Conservation (phyloP, 30 jellyfish, hydroid and myxozoan species). For the Aurelia aurita region DNA sequence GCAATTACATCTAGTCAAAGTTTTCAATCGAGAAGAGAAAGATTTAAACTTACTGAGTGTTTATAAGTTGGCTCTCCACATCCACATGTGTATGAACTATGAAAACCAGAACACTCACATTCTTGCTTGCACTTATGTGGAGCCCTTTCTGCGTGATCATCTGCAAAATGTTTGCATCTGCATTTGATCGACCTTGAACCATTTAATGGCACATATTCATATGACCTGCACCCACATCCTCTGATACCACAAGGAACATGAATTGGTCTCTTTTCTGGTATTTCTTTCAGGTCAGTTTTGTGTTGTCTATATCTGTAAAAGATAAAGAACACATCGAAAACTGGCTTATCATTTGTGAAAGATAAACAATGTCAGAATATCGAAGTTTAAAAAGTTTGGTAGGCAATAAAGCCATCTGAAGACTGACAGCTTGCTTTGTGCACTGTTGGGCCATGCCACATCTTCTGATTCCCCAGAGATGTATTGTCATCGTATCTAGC, state of each 20-base stretch:
- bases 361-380: too few relatives aligned
- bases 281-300: slow-evolving; percentile 82
- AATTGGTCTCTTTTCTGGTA: slow-evolving; percentile 82
- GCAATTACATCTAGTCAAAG: too few relatives aligned
- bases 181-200: slow-evolving; percentile 92
- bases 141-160: slow-evolving; percentile 78
- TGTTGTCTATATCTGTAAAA: slow-evolving; percentile 85
- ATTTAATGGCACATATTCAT: slow-evolving; percentile 80
- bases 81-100: slow-evolving; percentile 90
- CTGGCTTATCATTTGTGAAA: too few relatives aligned
- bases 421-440: too few relatives aligned
- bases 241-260: slow-evolving; percentile 78
- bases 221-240: slow-evolving; percentile 90
- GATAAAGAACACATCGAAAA: too few relatives aligned
- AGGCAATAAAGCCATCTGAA: too few relatives aligned
- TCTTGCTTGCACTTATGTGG: slow-evolving; percentile 78
- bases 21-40: too few relatives aligned
- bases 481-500: too few relatives aligned
- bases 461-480: too few relatives aligned
- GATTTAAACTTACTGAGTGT: slow-evolving; percentile 42
- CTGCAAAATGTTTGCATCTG: slow-evolving; percentile 91
- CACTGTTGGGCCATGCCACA: too few relatives aligned
- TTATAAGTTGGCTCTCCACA: slow-evolving; percentile 87
- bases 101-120: slow-evolving; percentile 77
- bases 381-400: too few relatives aligned